Evolutionary conservation across 2,888 invertebrate genomes (phyloP), one percentile per base, ranked within the genome.

Genomic region (Eristalinus aeneus): DNA sequence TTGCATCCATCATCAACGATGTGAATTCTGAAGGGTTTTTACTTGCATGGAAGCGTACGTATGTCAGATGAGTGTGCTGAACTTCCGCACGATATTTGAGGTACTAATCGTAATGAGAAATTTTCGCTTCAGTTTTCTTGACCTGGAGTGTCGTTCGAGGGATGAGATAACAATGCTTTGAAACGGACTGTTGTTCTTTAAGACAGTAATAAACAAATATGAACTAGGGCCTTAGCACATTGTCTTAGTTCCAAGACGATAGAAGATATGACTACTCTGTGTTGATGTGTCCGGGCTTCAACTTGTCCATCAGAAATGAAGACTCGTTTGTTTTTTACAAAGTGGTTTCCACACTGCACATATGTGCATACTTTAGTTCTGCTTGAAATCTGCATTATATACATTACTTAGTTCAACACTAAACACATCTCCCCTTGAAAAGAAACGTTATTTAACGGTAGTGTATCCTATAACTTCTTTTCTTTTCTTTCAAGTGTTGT

Each of bases 1-100:
- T 23, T 81, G 77, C 73, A 78, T 69, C 65, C 77, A 82, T 86
- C 81, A 82, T 78, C 77, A 76, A 56, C 65, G 60, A 65, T 68
- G 69, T 69, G 68, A n/a, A 39, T 39, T 39, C 54, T 77, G 23
- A 16, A 36, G 71, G 72, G 72, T 76, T 64, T 69, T 60, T 72
- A 73, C 73, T 77, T 80, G 69, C 22, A 53, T 34, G 34, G 1
- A 34, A 68, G 79, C 23, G 39, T 22, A 16, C 8, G 60, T 69
- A 58, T 64, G 20, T 69, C 64, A n/a, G 39, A 11, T 63, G 39
- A 60, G 34, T 58, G 53, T 86, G 36, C 8, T 81, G 64, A 31
- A 65, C 64, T 75, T 75, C 64, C 46, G 54, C 16, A 54, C 54
- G 32, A 39, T 80, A 56, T 80, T 73, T 68, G 73, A 67, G 65